Conservation (phyloP, 2,797 vertebrate species). For the Linurgus olivaceus region DNA sequence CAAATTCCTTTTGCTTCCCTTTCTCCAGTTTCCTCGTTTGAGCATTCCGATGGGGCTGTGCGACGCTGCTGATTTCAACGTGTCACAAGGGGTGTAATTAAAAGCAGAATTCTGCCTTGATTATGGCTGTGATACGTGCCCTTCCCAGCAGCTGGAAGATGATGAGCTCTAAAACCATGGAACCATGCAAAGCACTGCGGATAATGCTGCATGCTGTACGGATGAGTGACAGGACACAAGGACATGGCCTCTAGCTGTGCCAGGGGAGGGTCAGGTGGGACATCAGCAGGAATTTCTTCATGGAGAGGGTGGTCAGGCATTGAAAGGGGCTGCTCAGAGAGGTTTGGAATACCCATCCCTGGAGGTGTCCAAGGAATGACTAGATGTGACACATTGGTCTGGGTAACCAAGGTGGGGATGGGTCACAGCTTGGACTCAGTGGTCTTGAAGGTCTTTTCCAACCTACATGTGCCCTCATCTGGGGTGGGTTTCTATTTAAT, state of each 20-base stretch:
- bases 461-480: background rate
- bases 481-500: background rate
- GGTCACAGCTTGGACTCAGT: fast-evolving
- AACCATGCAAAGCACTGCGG: fast-evolving
- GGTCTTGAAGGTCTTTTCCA: background rate
- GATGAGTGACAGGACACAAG: background rate
- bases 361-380: background rate
- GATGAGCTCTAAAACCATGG: background rate
- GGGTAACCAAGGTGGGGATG: background rate
- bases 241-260: background rate
- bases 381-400: fast-evolving
- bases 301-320: background rate
- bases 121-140: background rate
- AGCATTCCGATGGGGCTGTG: background rate
- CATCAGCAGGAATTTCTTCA: background rate
- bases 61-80: background rate
- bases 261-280: background rate
- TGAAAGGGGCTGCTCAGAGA: background rate
- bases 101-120: constrained; percentile 43
- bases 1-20: background rate
- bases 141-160: background rate
- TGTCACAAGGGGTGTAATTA: constrained; percentile 3
- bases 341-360: background rate
- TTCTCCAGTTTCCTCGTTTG: background rate
- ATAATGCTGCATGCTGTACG: fast-evolving